Conservation (phyloP, 2,888 invertebrate species). For the Liodrosophila aerea region DNA sequence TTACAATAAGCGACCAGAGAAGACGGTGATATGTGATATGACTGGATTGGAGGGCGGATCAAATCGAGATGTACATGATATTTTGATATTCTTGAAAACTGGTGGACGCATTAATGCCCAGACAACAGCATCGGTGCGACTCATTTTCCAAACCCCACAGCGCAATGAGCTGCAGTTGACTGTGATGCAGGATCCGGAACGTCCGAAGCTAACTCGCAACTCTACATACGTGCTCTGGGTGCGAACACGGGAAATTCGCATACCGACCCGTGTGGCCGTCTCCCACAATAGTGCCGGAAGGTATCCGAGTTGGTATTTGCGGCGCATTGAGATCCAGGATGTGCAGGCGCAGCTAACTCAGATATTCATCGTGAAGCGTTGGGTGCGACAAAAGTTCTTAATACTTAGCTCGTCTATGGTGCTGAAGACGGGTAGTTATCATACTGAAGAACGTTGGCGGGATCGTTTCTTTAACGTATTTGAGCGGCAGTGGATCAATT, state of each 20-base stretch:
- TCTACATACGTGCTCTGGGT: slow-evolving; percentile 45
- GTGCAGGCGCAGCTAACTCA: slow-evolving; percentile 44
- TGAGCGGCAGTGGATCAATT: slow-evolving; percentile 38
- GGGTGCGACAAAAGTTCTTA: slow-evolving; percentile 43
- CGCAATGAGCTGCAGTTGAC: slow-evolving; percentile 24
- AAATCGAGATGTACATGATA: slow-evolving; percentile 42
- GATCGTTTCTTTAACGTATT: slow-evolving; percentile 21
- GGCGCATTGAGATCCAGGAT: slow-evolving; percentile 44
- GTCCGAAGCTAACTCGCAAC: slow-evolving; percentile 38
- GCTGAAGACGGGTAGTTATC: slow-evolving; percentile 21
- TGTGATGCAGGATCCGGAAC: slow-evolving; percentile 49
- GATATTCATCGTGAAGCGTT: slow-evolving; percentile 41
- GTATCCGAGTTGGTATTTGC: slow-evolving; percentile 57
- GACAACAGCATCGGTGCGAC: slow-evolving; percentile 51
- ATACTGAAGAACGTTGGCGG: neutral
- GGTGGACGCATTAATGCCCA: slow-evolving; percentile 46
- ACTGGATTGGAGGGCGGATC: slow-evolving; percentile 16
- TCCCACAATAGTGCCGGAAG: slow-evolving; percentile 56
- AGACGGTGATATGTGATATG: slow-evolving; percentile 43
- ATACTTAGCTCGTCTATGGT: slow-evolving; percentile 33
- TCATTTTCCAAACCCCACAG: slow-evolving; percentile 35
- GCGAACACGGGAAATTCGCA: slow-evolving; percentile 51
- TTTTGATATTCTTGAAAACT: slow-evolving; percentile 48
- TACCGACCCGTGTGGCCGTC: slow-evolving; percentile 47
- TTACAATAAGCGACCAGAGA: slow-evolving; percentile 14